These are phyloP conservation scores for Cynodonichthys magdalenae DNA, from an alignment of 2,797 vertebrate species.

Conservation along the genomic window DNA sequence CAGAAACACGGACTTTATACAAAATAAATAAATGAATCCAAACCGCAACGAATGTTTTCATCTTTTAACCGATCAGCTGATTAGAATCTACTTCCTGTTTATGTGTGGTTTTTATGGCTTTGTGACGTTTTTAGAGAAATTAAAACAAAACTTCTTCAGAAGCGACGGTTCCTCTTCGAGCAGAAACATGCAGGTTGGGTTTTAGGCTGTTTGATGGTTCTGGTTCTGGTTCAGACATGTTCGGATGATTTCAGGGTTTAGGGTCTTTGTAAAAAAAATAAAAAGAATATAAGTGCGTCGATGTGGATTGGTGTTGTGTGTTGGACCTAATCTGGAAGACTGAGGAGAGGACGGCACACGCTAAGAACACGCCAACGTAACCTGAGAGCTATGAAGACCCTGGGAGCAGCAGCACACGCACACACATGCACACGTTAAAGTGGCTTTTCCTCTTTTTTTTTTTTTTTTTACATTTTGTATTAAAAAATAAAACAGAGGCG, in stretches of 20 bases:
- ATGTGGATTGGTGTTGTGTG: slow-evolving; percentile 14
- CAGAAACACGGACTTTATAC: too few relatives aligned
- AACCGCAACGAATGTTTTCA: too few relatives aligned
- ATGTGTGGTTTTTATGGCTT: slow-evolving; percentile 54
- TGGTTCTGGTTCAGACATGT: too few relatives aligned
- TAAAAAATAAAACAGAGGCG: slow-evolving; percentile 8
- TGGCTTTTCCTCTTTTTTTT: background rate
- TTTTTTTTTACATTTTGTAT: background rate
- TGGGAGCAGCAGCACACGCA: slow-evolving; percentile 59
- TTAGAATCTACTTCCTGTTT: too few relatives aligned
- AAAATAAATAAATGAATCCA: too few relatives aligned
- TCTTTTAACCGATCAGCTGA: too few relatives aligned
- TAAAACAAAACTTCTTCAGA: background rate
- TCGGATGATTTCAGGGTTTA: too few relatives aligned
- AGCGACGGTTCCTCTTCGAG: slow-evolving; percentile 7
- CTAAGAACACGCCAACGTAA: slow-evolving; percentile 65
- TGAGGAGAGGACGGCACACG: slow-evolving; percentile 59
- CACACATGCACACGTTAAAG: background rate
- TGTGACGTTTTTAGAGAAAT: slow-evolving; percentile 37
- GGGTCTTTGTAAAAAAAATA: background rate
- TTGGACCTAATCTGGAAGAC: slow-evolving; percentile 71
- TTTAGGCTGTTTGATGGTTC: background rate
- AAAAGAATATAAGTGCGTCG: slow-evolving; percentile 5
- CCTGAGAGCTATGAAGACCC: slow-evolving; percentile 80
- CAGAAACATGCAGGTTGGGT: slow-evolving; percentile 57